phyloP scores from a whole-genome alignment of 2,888 invertebrate genomes.

The Gasteruption jaculator region DNA sequence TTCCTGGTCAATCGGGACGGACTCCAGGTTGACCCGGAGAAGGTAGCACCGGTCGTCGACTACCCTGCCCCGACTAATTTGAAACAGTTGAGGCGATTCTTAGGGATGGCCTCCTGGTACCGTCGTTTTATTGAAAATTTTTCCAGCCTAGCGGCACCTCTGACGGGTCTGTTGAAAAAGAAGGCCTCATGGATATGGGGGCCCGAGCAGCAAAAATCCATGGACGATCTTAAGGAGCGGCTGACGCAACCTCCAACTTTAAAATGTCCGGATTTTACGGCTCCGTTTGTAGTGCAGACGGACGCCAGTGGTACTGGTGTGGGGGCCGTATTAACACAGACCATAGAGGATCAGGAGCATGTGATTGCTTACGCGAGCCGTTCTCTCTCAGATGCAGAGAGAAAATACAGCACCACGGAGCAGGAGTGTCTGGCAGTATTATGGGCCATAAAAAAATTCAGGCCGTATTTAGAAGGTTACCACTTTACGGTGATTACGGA shows the following conservation, averaged over 20 bases:
- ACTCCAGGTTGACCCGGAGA: conserved; percentile 12
- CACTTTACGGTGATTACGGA: too few species aligned
- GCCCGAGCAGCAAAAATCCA: conserved; percentile 21
- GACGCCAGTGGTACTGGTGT: too few species aligned
- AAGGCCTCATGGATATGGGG: conserved; percentile 19
- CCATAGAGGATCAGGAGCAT: too few species aligned
- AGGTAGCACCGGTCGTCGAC: conserved; percentile 10
- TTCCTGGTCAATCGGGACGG: conserved; percentile 9
- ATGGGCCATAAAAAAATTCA: too few species aligned
- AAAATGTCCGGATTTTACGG: conserved; percentile 23
- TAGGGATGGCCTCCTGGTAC: conserved; percentile 35
- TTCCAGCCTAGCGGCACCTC: conserved; percentile 20
- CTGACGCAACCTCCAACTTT: conserved; percentile 20
- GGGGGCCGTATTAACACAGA: too few species aligned
- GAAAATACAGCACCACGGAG: too few species aligned
- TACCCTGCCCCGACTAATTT: conserved; percentile 22
- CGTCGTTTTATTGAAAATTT: conserved; percentile 28
- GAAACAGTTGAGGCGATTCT: conserved; percentile 24
- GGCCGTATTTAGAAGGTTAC: too few species aligned
- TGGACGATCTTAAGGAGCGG: conserved; percentile 15
- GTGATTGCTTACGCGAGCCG: too few species aligned
- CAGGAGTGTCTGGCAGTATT: too few species aligned
- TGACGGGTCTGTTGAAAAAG: conserved; percentile 25
- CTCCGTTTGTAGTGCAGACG: conserved; percentile 9
- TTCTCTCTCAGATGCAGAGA: too few species aligned